Percentiles rank a stretch among this genome's conserved stretches.
Evolutionary conservation across 2,888 invertebrate species (phyloP).

Genomic region (Rhynchonema sp.): DNA sequence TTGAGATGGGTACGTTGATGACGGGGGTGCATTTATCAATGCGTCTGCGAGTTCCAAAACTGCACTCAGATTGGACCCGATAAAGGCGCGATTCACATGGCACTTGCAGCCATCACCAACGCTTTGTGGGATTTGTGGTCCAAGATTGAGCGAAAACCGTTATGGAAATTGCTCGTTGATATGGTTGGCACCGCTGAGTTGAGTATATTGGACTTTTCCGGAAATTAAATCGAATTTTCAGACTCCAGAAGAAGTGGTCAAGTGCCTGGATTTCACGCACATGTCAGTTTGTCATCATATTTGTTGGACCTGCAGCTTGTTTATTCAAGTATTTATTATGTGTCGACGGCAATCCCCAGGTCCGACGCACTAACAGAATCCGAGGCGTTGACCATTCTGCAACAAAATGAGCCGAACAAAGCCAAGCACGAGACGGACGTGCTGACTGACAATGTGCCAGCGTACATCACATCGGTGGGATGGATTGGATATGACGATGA

Average conservation of each 20-base stretch:
- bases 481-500: conserved; percentile 72
- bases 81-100: neutral
- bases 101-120: conserved; percentile 44
- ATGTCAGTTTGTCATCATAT: conserved; percentile 30
- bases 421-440: conserved; percentile 37
- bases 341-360: conserved; percentile 36
- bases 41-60: no score
- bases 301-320: no score
- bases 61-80: conserved; percentile 1
- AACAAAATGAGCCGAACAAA: conserved; percentile 41
- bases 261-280: conserved; percentile 63
- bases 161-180: conserved; percentile 65
- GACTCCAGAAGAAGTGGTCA: conserved; percentile 60
- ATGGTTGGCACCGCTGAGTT: conserved; percentile 31
- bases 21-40: neutral
- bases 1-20: conserved; percentile 58
- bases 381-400: conserved; percentile 53
- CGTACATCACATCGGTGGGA: conserved; percentile 57
- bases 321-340: no score
- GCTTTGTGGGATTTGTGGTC: conserved; percentile 82
- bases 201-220: neutral
- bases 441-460: conserved; percentile 52
- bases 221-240: conserved; percentile 3
- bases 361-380: conserved; percentile 60
- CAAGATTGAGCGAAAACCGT: conserved; percentile 55